Evolutionary conservation across 2,888 invertebrate species (phyloP).

Genomic region (Sminthurinus aureus): DNA sequence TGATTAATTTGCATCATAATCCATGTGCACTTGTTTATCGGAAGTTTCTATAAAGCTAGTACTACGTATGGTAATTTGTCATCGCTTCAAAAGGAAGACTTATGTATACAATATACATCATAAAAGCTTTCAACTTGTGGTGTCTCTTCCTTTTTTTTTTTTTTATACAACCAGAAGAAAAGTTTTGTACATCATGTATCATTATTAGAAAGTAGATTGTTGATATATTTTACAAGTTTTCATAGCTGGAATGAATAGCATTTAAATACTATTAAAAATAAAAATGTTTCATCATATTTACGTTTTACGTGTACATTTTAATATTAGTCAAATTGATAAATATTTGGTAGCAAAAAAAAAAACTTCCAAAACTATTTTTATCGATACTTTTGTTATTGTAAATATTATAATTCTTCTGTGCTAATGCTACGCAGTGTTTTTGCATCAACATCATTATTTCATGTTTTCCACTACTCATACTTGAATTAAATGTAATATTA

Average conservation of each 20-base stretch:
- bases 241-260: not conserved
- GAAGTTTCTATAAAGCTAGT: no score
- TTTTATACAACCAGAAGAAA: no score
- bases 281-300: not conserved
- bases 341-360: not conserved
- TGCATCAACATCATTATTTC: not conserved
- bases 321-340: not conserved
- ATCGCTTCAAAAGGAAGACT: conserved; percentile 11
- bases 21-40: conserved; percentile 16
- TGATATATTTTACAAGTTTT: no score
- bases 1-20: conserved; percentile 25
- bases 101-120: not conserved
- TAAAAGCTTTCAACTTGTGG: not conserved
- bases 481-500: not conserved
- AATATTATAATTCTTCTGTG: no score
- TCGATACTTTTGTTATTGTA: no score
- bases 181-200: no score
- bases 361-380: no score
- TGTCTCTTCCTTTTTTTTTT: no score
- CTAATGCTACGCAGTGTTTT: no score
- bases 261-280: not conserved
- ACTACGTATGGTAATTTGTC: conserved; percentile 13
- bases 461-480: not conserved
- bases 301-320: not conserved
- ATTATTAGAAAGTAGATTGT: no score